Evolutionary conservation across 1,140 invertebrate genomes (phyloP).

Genomic region (Rhopalosiphum maidis): DNA sequence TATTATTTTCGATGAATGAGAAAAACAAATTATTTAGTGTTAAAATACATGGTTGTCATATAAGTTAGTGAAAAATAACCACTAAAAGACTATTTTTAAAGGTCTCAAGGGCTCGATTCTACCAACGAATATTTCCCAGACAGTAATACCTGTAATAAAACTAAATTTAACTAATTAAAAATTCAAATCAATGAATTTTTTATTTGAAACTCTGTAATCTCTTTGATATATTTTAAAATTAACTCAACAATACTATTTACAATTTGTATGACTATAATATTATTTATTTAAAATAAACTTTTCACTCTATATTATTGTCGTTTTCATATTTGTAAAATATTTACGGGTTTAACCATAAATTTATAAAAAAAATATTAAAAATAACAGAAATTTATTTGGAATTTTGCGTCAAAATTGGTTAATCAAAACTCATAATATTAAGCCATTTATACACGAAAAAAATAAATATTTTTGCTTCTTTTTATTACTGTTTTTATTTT

Average conservation of each 20-base stretch:
- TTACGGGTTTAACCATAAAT: background rate
- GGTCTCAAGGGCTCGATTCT: background rate
- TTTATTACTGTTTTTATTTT: background rate
- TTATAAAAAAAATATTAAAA: background rate
- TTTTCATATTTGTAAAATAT: background rate
- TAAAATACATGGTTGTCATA: background rate
- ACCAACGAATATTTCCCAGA: background rate
- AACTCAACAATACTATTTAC: background rate
- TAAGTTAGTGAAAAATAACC: background rate
- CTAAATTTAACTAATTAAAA: constrained; percentile 36
- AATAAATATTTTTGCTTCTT: background rate
- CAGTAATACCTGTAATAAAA: background rate
- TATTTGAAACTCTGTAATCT: background rate
- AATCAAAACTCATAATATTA: background rate
- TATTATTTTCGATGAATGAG: background rate
- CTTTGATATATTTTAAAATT: background rate
- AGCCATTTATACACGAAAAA: background rate
- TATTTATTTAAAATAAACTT: constrained; percentile 20
- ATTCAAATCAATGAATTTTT: background rate
- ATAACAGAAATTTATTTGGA: background rate
- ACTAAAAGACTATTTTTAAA: background rate
- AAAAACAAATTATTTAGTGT: background rate
- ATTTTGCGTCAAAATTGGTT: background rate
- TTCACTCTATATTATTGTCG: background rate
- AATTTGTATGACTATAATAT: background rate